Evolutionary conservation across 2,888 invertebrate genomes (phyloP).

Genomic region (Herminia tarsipennalis): DNA sequence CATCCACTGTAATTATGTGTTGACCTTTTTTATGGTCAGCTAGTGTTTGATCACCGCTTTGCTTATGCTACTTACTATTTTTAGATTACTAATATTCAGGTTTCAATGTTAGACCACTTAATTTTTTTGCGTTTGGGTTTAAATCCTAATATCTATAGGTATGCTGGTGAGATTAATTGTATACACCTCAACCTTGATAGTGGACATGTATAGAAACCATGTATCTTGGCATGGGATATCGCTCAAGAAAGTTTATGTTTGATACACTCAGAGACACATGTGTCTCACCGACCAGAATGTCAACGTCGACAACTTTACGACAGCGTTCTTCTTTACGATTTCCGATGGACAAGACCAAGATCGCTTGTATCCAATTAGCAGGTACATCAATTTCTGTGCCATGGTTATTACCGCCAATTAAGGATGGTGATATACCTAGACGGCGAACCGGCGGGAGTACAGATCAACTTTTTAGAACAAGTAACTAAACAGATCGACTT

Average conservation of each 20-base stretch:
- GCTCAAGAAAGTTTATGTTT: conserved; percentile 41
- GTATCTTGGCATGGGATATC: conserved; percentile 31
- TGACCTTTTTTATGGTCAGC: conserved; percentile 45
- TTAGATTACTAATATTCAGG: conserved; percentile 18
- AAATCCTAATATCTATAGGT: conserved; percentile 14
- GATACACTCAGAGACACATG: conserved; percentile 40
- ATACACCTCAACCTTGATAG: conserved; percentile 17
- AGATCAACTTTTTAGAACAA: conserved; percentile 36
- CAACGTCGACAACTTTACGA: conserved; percentile 47
- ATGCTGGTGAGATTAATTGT: conserved; percentile 5
- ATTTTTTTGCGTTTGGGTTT: conserved; percentile 20
- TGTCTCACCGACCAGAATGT: conserved; percentile 41
- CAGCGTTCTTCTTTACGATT: conserved; percentile 49
- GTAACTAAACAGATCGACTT: no score
- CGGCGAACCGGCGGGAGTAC: conserved; percentile 11
- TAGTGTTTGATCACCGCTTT: conserved; percentile 23
- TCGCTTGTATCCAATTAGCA: conserved; percentile 49
- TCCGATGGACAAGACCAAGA: conserved; percentile 51
- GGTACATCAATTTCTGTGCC: conserved; percentile 47
- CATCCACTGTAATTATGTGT: conserved; percentile 48
- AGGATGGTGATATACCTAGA: conserved; percentile 36
- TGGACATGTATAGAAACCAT: conserved; percentile 26
- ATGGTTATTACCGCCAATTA: conserved; percentile 44
- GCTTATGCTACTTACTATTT: conserved; percentile 27
- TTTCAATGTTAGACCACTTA: conserved; percentile 24